phyloP scores from a whole-genome alignment of 2,888 invertebrate genomes.

The Eupithecia subfuscata region DNA sequence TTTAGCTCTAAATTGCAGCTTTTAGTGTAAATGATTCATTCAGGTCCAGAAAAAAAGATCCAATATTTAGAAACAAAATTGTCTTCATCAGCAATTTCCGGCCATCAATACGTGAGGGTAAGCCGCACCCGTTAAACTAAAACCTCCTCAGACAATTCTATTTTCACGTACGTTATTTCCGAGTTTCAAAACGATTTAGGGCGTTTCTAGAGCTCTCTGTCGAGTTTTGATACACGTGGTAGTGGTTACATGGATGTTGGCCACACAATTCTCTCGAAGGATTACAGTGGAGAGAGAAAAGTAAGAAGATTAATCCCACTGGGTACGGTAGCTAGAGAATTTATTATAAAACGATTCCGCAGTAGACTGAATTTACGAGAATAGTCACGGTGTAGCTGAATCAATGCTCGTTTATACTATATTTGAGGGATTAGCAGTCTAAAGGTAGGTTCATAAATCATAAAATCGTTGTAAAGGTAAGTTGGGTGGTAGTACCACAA shows the following conservation, averaged over 20 bases:
- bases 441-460: neutral
- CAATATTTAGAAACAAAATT: constrained; percentile 33
- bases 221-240: constrained; percentile 56
- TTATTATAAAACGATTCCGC: constrained; percentile 79
- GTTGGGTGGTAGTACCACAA: neutral
- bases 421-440: constrained; percentile 22
- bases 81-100: constrained; percentile 40
- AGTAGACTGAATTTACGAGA: constrained; percentile 43
- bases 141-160: constrained; percentile 40
- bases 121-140: constrained; percentile 36
- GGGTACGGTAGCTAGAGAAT: constrained; percentile 73
- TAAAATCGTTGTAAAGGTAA: neutral
- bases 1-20: neutral
- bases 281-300: constrained; percentile 79
- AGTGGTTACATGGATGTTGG: constrained; percentile 67
- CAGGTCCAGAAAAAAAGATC: constrained; percentile 15
- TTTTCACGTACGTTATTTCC: constrained; percentile 44
- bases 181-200: constrained; percentile 40
- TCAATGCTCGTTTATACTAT: constrained; percentile 21
- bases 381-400: constrained; percentile 30
- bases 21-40: constrained; percentile 21
- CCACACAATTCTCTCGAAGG: constrained; percentile 79
- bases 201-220: constrained; percentile 11
- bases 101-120: constrained; percentile 42
- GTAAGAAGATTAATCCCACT: constrained; percentile 82